phyloP scores from a whole-genome alignment of 2,797 vertebrate genomes.

The Triplophysa yarkandensis region DNA sequence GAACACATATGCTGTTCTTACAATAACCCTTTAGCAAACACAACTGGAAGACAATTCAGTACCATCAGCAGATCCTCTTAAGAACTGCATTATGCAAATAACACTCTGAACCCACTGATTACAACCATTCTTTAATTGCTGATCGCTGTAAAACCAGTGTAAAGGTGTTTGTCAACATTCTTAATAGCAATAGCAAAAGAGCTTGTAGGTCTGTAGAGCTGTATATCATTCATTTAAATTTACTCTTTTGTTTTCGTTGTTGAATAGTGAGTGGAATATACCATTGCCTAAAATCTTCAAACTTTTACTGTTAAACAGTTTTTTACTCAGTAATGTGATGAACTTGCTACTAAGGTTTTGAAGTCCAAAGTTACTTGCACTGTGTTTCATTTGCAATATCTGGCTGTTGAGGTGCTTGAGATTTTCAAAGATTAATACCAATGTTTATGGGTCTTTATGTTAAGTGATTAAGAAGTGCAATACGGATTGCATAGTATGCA shows the following conservation, averaged over 20 bases:
- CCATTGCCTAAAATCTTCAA: conserved; percentile 20
- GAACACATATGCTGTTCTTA: conserved; percentile 2
- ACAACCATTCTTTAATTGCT: neutral
- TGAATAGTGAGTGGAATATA: neutral
- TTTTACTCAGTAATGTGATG: conserved; percentile 48
- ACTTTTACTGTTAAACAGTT: conserved; percentile 35
- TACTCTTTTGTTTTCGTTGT: conserved; percentile 10
- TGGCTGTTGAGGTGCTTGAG: conserved; percentile 40
- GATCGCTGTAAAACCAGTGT: neutral
- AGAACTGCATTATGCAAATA: neutral
- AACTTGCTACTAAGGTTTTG: conserved; percentile 9
- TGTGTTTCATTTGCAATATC: conserved; percentile 38
- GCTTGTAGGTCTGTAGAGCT: neutral
- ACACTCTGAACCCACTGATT: conserved; percentile 7
- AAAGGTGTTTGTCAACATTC: neutral
- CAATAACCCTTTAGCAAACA: neutral
- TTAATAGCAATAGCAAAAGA: neutral
- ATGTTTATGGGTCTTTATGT: conserved; percentile 42
- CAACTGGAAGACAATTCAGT: conserved; percentile 24
- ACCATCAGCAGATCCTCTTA: neutral
- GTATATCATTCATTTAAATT: conserved; percentile 14
- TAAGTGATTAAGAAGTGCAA: conserved; percentile 50
- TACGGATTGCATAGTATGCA: conserved; percentile 37
- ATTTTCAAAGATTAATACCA: conserved; percentile 46
- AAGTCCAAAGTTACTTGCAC: conserved; percentile 59